Evolutionary conservation across 2,888 invertebrate genomes (phyloP).

Genomic region (Eupithecia tripunctaria): DNA sequence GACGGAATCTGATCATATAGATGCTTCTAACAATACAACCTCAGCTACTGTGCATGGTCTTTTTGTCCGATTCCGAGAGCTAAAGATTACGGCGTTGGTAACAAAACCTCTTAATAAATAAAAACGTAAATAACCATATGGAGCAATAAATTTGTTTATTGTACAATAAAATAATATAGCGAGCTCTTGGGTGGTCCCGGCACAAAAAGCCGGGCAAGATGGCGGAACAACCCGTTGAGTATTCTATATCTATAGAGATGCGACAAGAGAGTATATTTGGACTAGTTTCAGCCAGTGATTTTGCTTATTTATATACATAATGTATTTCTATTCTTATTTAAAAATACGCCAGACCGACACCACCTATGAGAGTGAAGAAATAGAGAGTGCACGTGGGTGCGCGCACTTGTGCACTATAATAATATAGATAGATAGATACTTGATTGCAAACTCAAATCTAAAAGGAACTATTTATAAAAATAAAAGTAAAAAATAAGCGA

Average conservation of each 20-base stretch:
- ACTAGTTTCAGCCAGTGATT: neutral
- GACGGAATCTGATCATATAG: slow-evolving; percentile 17
- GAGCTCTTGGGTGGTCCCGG: slow-evolving; percentile 79
- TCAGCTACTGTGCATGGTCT: slow-evolving; percentile 32
- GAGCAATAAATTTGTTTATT: slow-evolving; percentile 84
- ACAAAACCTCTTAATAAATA: slow-evolving; percentile 80
- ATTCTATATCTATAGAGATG: slow-evolving; percentile 52
- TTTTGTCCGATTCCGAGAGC: slow-evolving; percentile 48
- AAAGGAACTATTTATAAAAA: too few species aligned
- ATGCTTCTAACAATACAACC: slow-evolving; percentile 24
- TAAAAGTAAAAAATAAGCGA: too few species aligned
- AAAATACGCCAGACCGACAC: neutral
- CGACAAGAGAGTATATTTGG: slow-evolving; percentile 45
- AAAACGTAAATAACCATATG: slow-evolving; percentile 82
- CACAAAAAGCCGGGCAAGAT: slow-evolving; percentile 71
- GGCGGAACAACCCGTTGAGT: slow-evolving; percentile 62
- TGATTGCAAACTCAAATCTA: too few species aligned
- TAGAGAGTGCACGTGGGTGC: neutral
- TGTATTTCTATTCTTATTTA: neutral
- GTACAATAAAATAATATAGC: slow-evolving; percentile 84
- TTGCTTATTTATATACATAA: neutral
- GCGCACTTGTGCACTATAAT: neutral
- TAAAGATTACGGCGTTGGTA: slow-evolving; percentile 69
- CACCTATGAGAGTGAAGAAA: neutral
- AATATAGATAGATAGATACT: too few species aligned